phyloP scores from a whole-genome alignment of 2,797 vertebrate species.

The Phalanger gymnotis region DNA sequence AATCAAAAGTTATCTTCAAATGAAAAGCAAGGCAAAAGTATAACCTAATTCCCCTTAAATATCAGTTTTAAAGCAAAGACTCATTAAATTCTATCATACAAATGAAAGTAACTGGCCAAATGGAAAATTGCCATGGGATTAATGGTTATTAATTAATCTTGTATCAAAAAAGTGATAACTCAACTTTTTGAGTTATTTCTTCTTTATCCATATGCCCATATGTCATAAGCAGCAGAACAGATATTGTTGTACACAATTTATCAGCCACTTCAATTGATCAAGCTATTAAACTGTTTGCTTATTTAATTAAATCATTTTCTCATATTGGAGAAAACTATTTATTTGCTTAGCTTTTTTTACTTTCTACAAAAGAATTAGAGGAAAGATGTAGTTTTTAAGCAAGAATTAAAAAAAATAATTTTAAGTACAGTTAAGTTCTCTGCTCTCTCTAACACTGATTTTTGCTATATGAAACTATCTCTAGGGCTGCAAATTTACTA shows the following conservation, averaged over 20 bases:
- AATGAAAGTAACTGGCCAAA: no score
- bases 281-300: background rate
- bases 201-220: background rate
- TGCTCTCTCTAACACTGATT: background rate
- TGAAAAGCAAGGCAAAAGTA: no score
- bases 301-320: background rate
- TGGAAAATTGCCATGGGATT: background rate
- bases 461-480: background rate
- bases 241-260: background rate
- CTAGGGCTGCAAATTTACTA: background rate
- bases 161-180: background rate
- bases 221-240: background rate
- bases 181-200: background rate
- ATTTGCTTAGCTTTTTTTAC: background rate
- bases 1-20: no score
- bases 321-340: background rate
- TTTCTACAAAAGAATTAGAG: background rate
- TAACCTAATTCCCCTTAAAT: no score
- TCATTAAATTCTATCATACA: no score
- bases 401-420: background rate
- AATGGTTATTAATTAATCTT: background rate
- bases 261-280: background rate
- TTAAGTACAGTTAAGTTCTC: background rate
- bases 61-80: no score
- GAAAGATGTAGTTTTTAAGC: background rate